Evolutionary conservation across 1,140 invertebrate species (phyloP), one percentile per base, ranked within the genome.

Genomic region (Eciton burchellii): DNA sequence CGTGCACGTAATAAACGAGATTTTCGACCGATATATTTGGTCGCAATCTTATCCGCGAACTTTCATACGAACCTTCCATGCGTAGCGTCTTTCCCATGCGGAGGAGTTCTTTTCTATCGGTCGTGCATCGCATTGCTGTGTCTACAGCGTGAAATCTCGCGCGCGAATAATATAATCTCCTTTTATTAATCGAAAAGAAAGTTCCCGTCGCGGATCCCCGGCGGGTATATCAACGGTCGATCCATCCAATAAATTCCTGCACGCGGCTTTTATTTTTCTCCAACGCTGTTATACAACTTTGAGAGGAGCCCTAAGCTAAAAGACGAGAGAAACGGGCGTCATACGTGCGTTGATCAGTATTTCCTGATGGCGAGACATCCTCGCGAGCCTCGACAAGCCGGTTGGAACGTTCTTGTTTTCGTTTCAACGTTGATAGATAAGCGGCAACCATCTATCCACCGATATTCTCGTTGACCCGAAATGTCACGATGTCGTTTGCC

Each of bases 141-240:
- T 66, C 41, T 54, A 57, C 24, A 29, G 6, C 56, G 65, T 41
- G 41, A 26, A 70, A 26, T 52, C 29, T 35, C 52, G n/a, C 16
- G 19, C 47, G 16, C 47, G 35, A 6, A 35, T 35, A 35, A 35
- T 35, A 77, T 47, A 11, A 11, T 79, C 24, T 49, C 63, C 14
- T 43, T 62, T n/a, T 65, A 41, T 65, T 21, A 63, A 74, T 63
- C 43, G 12, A 21, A 49, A 76, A 65, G 59, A 76, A 52, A 52
- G 57, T 63, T 65, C 35, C 35, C 35, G 35, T 35, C 35, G n/a
- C 29, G n/a, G 8, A 1, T n/a, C 56, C 24, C 41, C 71, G 24
- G 57, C 72, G 24, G n/a, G 72, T n/a, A 76, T 76, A 76, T 76
- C 49, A 76, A 74, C 72, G 72, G 43, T 62, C 43, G n/a, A 62